These are phyloP conservation scores for Triplophysa tibetana DNA, from an alignment of 2,113 vertebrate genomes.

Conservation along the genomic window DNA sequence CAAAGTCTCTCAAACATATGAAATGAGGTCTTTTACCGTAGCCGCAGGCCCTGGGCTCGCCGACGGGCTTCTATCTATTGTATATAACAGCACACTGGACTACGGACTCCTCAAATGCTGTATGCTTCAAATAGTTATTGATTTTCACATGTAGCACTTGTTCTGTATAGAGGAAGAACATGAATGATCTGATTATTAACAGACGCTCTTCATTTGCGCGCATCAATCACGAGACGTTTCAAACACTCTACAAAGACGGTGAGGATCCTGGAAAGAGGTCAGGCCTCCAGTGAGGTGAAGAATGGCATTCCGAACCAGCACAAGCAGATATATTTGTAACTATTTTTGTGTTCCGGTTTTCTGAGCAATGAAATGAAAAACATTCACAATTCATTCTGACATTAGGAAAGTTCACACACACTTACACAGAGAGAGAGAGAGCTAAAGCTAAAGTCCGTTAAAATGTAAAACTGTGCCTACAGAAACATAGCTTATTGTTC, in stretches of 20 bases:
- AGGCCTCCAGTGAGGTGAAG: constrained; percentile 43
- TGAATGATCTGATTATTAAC: constrained; percentile 38
- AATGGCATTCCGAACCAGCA: constrained; percentile 45
- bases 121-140: constrained; percentile 66
- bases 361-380: constrained; percentile 44
- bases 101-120: constrained; percentile 63
- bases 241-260: constrained; percentile 25
- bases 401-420: constrained; percentile 55
- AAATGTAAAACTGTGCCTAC: constrained; percentile 73
- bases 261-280: constrained; percentile 55
- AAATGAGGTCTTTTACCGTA: constrained; percentile 43
- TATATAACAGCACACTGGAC: constrained; percentile 44
- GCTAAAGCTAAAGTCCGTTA: constrained; percentile 54
- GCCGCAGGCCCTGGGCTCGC: constrained; percentile 27
- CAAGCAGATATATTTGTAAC: constrained; percentile 43
- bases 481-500: constrained; percentile 84
- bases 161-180: constrained; percentile 56
- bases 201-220: constrained; percentile 50
- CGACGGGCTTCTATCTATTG: constrained; percentile 32
- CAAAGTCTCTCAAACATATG: constrained; percentile 29
- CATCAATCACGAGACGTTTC: constrained; percentile 50
- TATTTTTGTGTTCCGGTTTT: constrained; percentile 48
- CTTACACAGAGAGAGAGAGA: constrained; percentile 61
- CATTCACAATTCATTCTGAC: constrained; percentile 51
- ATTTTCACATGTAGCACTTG: constrained; percentile 58